Evolutionary conservation across 2,888 invertebrate genomes (phyloP), one percentile per base, ranked within the genome.

Genomic region (Epistrophe eligans): DNA sequence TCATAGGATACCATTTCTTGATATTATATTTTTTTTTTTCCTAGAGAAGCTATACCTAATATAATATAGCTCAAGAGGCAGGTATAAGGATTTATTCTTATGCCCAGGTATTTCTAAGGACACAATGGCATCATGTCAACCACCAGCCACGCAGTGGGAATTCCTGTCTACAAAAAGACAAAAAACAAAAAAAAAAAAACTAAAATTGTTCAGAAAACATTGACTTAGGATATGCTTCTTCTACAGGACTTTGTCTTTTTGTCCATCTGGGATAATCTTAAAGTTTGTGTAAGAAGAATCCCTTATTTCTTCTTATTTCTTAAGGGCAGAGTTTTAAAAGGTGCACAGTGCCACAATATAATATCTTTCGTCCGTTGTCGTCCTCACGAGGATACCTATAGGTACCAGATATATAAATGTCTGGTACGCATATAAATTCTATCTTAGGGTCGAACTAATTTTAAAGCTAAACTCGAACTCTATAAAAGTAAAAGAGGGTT

Each of bases 371-470:
- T 32, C 55, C 57, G n/a, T 13, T 7, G 11, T 4, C 24, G 17
- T 48, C 32, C 45, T 32, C 55, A 50, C 52, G n/a, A 40, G 70
- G 70, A 70, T 70, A 70, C 24, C 24, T 24, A 2, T n/a, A n/a
- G n/a, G n/a, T 32, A 32, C 32, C 32, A 24, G 24, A 24, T 24
- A 32, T 35, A 35, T 40, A 55, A 70, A 55, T 70, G 70, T 70
- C 70, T 43, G 24, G 24, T 55, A 19, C 35, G 50, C 35, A 32
- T 24, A 70, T 55, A 70, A 55, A 55, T 55, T 55, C 55, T 15
- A 38, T 66, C 32, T 50, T 66, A 67, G 32, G 80, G 74, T 66
- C 66, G 74, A 80, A 80, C 80, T 60, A 67, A 80, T 80, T 80
- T 66, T 55, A 70, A 70, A 70, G 70, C 58, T 19, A 17, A 48